Conservation (phyloP, 2,888 invertebrate species). For the Pandemis corylana region DNA sequence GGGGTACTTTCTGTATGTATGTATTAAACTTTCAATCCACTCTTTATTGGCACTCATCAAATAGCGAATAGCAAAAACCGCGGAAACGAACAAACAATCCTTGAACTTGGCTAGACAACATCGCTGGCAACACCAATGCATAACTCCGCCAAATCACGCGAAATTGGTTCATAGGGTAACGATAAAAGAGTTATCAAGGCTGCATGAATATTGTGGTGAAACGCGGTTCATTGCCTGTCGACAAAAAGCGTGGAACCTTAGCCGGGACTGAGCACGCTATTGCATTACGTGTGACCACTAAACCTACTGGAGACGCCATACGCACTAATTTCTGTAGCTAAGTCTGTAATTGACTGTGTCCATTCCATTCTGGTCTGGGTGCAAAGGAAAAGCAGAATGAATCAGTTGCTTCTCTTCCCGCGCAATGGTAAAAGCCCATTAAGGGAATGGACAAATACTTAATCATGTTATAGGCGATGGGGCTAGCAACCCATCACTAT, state of each 20-base stretch:
- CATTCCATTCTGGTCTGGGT: too few species aligned
- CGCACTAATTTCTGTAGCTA: background rate
- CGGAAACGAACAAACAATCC: constrained; percentile 39
- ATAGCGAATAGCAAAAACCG: constrained; percentile 21
- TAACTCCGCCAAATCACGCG: constrained; percentile 11
- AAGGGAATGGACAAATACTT: too few species aligned
- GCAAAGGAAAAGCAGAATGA: too few species aligned
- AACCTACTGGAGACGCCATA: background rate
- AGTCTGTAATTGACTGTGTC: too few species aligned
- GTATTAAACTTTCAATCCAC: background rate
- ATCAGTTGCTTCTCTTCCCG: too few species aligned
- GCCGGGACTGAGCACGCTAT: constrained; percentile 6
- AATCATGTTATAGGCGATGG: too few species aligned
- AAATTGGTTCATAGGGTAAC: constrained; percentile 7
- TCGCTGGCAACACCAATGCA: constrained; percentile 15
- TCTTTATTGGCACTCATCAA: background rate
- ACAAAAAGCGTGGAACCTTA: constrained; percentile 24
- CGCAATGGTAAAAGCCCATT: too few species aligned
- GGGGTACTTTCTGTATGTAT: too few species aligned
- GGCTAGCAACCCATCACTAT: too few species aligned
- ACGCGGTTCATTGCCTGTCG: constrained; percentile 33
- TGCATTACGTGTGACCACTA: background rate
- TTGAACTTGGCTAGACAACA: constrained; percentile 34
- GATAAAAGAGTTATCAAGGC: constrained; percentile 8
- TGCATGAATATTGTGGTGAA: constrained; percentile 20